Percentiles rank a stretch among this genome's conserved stretches.
phyloP scores from a whole-genome alignment of 1,140 invertebrate genomes.

The Microplitis mediator region DNA sequence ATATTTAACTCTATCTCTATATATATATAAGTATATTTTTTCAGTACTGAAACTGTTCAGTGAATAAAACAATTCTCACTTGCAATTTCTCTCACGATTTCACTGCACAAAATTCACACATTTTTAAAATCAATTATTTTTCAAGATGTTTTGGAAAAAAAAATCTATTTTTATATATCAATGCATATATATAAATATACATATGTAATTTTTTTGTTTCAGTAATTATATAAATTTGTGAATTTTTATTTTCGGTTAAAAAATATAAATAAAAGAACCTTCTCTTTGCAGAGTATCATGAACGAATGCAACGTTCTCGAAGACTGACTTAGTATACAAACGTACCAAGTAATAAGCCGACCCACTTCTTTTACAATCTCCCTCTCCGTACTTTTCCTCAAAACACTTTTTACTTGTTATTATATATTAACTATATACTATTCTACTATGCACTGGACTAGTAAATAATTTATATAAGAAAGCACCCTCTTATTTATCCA shows the following conservation, averaged over 20 bases:
- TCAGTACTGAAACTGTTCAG: not conserved
- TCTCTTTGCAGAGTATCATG: conserved; percentile 45
- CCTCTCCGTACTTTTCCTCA: conserved; percentile 11
- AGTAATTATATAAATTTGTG: too few species aligned
- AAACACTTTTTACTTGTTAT: too few species aligned
- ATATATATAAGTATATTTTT: not conserved
- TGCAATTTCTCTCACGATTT: conserved; percentile 23
- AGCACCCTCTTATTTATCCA: too few species aligned
- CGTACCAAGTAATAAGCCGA: conserved; percentile 41
- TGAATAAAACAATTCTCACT: conserved; percentile 3
- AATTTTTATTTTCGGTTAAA: not conserved
- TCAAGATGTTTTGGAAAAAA: not conserved
- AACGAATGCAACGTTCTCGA: conserved; percentile 53
- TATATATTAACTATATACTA: too few species aligned
- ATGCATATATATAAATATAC: too few species aligned
- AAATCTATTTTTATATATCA: too few species aligned
- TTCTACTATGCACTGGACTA: too few species aligned
- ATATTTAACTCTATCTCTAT: not conserved
- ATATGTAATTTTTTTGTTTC: too few species aligned
- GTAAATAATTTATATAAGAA: too few species aligned
- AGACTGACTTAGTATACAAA: conserved; percentile 54
- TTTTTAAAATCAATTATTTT: not conserved
- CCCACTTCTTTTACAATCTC: conserved; percentile 46
- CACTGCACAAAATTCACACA: not conserved
- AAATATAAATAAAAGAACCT: conserved; percentile 30